Evolutionary conservation across 2,797 vertebrate genomes (phyloP).

Genomic region (Rhynchonycteris naso): DNA sequence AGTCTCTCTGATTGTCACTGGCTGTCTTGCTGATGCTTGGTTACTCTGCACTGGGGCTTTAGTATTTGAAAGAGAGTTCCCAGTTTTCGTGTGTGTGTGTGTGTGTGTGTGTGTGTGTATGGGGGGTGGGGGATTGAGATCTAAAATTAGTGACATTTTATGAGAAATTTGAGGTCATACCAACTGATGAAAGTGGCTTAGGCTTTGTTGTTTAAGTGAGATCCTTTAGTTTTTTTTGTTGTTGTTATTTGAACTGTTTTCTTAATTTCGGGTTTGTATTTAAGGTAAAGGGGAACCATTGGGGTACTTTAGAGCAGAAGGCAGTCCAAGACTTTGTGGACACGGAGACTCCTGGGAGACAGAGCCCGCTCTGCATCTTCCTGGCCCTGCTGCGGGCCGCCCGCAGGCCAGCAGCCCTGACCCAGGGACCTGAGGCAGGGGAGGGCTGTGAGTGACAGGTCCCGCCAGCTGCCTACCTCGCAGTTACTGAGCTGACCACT

Average conservation of each 20-base stretch:
- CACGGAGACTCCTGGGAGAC: background rate
- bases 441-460: background rate
- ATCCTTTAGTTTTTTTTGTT: background rate
- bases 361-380: background rate
- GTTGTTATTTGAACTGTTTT: background rate
- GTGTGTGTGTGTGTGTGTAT: no score
- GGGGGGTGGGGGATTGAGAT: no score
- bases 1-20: background rate
- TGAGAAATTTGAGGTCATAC: background rate
- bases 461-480: background rate
- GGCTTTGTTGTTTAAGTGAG: background rate
- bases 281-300: background rate
- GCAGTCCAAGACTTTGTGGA: background rate
- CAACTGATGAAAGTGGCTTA: background rate
- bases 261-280: background rate
- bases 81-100: background rate
- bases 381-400: background rate
- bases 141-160: background rate
- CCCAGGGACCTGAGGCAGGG: background rate
- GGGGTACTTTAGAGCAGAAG: background rate
- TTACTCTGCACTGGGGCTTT: background rate
- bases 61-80: background rate
- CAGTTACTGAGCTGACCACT: conserved; percentile 28
- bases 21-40: background rate
- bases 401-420: background rate